Evolutionary conservation across 2,888 invertebrate genomes (phyloP), one percentile per base, ranked within the genome.

Genomic region (Sminthurinus aureus): DNA sequence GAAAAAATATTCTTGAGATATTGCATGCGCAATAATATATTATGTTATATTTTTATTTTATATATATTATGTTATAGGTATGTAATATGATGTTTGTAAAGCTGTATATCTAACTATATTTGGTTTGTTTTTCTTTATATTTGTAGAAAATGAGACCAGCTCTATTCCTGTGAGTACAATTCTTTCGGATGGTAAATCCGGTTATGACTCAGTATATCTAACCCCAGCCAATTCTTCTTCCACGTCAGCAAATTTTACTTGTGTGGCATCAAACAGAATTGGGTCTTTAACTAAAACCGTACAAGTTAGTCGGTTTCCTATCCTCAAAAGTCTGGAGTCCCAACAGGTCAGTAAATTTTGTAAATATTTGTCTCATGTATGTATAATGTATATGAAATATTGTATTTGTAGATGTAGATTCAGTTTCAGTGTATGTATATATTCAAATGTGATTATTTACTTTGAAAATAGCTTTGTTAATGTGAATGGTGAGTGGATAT

Each of bases 271-370:
- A 20, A 86, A 86, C 79, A 84, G 85, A 12, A 67, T 86, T 50
- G 85, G 87, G 58, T 78, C 84, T 78, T 80, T 87, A 50, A 71
- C 86, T 64, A 84, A 85, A 86, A 86, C 85, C 24, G 52, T 87
- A 20, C 86, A 86, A 81, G 86, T 87, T 26, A 84, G 79, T 58
- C 79, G 86, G 74, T 84, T 85, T 81, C 87, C 86, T 79, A 83
- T 84, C 24, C 83, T 83, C 38, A 58, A 81, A 22, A 81, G 81
- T 69, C 83, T 85, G 64, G 84, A 83, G 64, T 86, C 86, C n/a
- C 86, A 86, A 81, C 82, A 86, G 66, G 84, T 84, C 64, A 85
- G 38, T 38, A 38, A 38, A 38, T 38, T 38, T 38, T 38, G 38
- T 38, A 38, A n/a, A n/a, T n/a, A n/a, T n/a, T n/a, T n/a, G n/a